phyloP scores from a whole-genome alignment of 2,113 vertebrate genomes.

The Psammodynastes pulverulentus region DNA sequence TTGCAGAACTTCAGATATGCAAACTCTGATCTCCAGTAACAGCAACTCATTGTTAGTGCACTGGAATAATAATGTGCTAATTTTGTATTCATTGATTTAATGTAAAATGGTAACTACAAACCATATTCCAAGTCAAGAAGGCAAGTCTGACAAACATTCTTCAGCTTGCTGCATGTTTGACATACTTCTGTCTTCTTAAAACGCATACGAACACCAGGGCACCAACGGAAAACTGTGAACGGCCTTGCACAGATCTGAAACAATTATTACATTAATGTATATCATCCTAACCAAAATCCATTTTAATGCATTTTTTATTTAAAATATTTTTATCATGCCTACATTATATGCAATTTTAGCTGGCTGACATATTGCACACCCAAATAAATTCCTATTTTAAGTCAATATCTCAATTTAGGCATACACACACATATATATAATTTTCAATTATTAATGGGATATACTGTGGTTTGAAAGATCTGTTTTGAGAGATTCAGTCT shows the following conservation, averaged over 20 bases:
- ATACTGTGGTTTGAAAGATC: neutral
- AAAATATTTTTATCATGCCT: neutral
- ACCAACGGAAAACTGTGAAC: slow-evolving; percentile 98
- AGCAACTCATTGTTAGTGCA: neutral
- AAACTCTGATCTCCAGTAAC: neutral
- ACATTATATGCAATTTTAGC: neutral
- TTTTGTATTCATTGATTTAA: neutral
- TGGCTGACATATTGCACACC: neutral
- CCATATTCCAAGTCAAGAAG: slow-evolving; percentile 96
- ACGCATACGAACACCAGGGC: slow-evolving; percentile 94
- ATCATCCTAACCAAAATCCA: neutral
- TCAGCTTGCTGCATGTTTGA: slow-evolving; percentile 98
- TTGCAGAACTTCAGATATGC: neutral
- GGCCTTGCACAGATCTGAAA: slow-evolving; percentile 94
- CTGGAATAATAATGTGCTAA: neutral
- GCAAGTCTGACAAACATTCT: slow-evolving; percentile 98
- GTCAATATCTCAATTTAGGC: neutral
- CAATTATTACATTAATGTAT: neutral
- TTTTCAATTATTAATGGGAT: neutral
- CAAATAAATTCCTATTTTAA: neutral
- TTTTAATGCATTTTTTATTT: neutral
- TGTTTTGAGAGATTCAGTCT: neutral
- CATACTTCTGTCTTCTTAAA: slow-evolving; percentile 99
- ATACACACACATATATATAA: neutral
- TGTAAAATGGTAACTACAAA: slow-evolving; percentile 58